These are phyloP conservation scores for Drosophila eohydei DNA, from an alignment of 2,888 invertebrate genomes.

Conservation along the genomic window DNA sequence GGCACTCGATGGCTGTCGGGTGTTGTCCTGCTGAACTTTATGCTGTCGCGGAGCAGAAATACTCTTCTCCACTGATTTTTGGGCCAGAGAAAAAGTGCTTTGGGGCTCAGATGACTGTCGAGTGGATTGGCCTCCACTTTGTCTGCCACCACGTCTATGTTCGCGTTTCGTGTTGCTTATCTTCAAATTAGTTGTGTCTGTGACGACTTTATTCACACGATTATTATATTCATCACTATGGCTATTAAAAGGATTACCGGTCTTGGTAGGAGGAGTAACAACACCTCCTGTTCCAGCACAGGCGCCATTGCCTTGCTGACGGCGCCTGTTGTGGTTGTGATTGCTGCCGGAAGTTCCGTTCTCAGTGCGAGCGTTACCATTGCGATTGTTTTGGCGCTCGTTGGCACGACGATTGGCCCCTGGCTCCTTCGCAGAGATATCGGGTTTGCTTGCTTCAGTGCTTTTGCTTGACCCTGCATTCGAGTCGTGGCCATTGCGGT, in stretches of 20 bases:
- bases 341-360: constrained; percentile 50
- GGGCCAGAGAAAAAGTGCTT: constrained; percentile 36
- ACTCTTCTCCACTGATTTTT: constrained; percentile 57
- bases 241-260: constrained; percentile 16
- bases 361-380: constrained; percentile 54
- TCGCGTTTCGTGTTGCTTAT: constrained; percentile 67
- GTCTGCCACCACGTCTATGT: constrained; percentile 45
- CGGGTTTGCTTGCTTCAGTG: constrained; percentile 42
- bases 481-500: constrained; percentile 48
- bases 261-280: constrained; percentile 20
- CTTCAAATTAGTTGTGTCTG: constrained; percentile 77
- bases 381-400: constrained; percentile 45
- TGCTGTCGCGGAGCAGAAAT: constrained; percentile 35
- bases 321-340: constrained; percentile 38
- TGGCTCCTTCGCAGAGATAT: constrained; percentile 36
- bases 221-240: constrained; percentile 47
- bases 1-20: constrained; percentile 50
- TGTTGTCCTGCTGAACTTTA: constrained; percentile 62
- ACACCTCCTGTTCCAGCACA: not conserved
- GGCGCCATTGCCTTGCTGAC: constrained; percentile 29
- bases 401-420: constrained; percentile 39
- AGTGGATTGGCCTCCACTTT: constrained; percentile 17
- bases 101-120: constrained; percentile 32
- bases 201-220: constrained; percentile 55
- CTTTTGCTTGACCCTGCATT: constrained; percentile 28